Conservation (phyloP, 2,888 invertebrate genomes). For the Orchesellides sinensis region DNA sequence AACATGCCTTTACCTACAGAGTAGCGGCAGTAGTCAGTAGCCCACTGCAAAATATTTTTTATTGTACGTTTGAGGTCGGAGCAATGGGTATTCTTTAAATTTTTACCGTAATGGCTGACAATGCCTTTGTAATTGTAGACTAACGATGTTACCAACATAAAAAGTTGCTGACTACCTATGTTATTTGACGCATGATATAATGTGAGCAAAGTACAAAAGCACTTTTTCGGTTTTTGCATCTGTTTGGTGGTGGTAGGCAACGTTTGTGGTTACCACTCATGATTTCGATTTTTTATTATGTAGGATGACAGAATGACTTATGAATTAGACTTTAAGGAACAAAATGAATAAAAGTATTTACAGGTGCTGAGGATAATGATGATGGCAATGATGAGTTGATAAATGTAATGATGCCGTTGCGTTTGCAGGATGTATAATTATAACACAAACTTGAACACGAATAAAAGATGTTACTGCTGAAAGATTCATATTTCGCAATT, state of each 20-base stretch:
- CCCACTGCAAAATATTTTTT: neutral
- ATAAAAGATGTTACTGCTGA: too few species aligned
- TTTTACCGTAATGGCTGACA: neutral
- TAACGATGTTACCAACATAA: neutral
- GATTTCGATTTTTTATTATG: neutral
- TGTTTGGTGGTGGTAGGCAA: neutral
- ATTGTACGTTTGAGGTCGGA: neutral
- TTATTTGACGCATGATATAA: neutral
- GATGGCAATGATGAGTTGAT: neutral
- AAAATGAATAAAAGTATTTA: too few species aligned
- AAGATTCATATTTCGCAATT: too few species aligned
- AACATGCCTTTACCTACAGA: neutral
- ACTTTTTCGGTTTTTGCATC: conserved; percentile 11
- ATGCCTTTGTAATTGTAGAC: conserved; percentile 7
- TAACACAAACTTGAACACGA: too few species aligned
- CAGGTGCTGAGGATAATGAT: conserved; percentile 11
- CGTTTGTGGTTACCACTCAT: conserved; percentile 10
- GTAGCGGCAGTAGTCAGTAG: too few species aligned
- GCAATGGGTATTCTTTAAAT: neutral
- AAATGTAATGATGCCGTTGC: neutral
- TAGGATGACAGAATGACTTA: conserved; percentile 13
- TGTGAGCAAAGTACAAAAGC: neutral
- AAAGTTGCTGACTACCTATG: neutral
- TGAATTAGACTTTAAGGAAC: too few species aligned
- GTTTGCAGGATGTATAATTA: neutral